phyloP scores from a whole-genome alignment of 2,888 invertebrate species.

The Heliconius erato region DNA sequence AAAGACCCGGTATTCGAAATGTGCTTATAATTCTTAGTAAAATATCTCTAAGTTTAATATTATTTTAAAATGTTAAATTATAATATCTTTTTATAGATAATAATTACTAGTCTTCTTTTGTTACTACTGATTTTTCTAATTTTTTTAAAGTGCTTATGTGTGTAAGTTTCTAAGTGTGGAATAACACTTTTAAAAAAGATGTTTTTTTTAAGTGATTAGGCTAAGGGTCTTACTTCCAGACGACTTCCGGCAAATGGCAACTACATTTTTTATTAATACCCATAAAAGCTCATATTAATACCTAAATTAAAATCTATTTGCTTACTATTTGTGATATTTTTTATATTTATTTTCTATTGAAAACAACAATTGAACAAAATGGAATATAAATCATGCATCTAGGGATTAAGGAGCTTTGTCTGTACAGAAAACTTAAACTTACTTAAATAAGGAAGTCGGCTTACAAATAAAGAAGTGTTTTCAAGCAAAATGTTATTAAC shows the following conservation, averaged over 20 bases:
- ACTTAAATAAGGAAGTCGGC: background rate
- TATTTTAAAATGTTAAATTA: background rate
- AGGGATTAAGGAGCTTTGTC: background rate
- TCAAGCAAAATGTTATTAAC: background rate
- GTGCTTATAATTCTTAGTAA: background rate
- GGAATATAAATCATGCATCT: background rate
- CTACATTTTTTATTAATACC: too few relatives aligned
- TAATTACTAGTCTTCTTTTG: background rate
- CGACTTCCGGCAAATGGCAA: too few relatives aligned
- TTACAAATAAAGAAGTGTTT: background rate
- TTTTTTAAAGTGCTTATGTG: too few relatives aligned
- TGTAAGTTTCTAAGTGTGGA: too few relatives aligned
- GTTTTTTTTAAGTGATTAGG: too few relatives aligned
- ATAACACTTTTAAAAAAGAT: too few relatives aligned
- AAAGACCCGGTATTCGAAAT: conserved; percentile 8
- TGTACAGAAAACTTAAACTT: background rate
- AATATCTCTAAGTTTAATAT: background rate
- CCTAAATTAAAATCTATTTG: too few relatives aligned
- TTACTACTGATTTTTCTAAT: background rate
- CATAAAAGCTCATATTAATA: too few relatives aligned
- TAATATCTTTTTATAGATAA: background rate
- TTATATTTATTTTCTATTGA: background rate
- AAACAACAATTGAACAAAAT: background rate
- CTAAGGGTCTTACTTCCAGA: too few relatives aligned
- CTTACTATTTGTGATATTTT: background rate